A percentile compares a stretch with the other conserved stretches of the same genome.
Evolutionary conservation across 2,888 invertebrate species (phyloP).

Genomic region (Drosophila putrida): DNA sequence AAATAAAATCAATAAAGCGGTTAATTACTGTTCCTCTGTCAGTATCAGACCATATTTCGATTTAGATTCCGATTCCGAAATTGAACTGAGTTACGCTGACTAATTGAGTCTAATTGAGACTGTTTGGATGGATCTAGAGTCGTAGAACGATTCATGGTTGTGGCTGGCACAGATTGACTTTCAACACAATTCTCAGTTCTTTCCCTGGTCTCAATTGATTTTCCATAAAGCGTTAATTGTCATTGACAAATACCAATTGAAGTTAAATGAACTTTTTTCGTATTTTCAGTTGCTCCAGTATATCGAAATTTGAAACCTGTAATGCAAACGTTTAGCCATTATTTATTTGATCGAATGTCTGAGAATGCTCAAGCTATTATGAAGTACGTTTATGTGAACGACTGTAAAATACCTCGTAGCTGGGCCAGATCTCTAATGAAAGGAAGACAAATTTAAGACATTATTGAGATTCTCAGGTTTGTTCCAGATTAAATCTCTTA

Average conservation of each 20-base stretch:
- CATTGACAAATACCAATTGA: slow-evolving; percentile 44
- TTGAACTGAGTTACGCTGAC: slow-evolving; percentile 36
- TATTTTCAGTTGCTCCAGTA: slow-evolving; percentile 13
- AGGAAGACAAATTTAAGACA: too few relatives aligned
- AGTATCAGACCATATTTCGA: slow-evolving; percentile 36
- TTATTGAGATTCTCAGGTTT: too few relatives aligned
- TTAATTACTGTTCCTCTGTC: slow-evolving; percentile 11
- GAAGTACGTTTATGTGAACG: neutral
- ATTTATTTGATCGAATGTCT: slow-evolving; percentile 13
- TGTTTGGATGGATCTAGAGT: slow-evolving; percentile 12
- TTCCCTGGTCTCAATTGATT: slow-evolving; percentile 45
- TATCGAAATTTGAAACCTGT: slow-evolving; percentile 26
- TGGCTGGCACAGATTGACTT: slow-evolving; percentile 43
- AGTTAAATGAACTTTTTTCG: slow-evolving; percentile 47
- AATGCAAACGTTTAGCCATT: slow-evolving; percentile 8
- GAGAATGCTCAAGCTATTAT: neutral
- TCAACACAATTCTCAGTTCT: slow-evolving; percentile 11
- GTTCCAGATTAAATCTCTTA: too few relatives aligned
- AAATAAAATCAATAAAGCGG: slow-evolving; percentile 22
- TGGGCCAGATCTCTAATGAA: too few relatives aligned
- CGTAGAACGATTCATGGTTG: slow-evolving; percentile 29
- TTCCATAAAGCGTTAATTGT: slow-evolving; percentile 30
- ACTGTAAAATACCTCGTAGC: slow-evolving; percentile 10
- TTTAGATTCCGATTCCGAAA: slow-evolving; percentile 14
- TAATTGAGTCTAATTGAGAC: slow-evolving; percentile 68